These are phyloP conservation scores for Magallana nippona DNA, from an alignment of 2,888 invertebrate species.

Conservation along the genomic window DNA sequence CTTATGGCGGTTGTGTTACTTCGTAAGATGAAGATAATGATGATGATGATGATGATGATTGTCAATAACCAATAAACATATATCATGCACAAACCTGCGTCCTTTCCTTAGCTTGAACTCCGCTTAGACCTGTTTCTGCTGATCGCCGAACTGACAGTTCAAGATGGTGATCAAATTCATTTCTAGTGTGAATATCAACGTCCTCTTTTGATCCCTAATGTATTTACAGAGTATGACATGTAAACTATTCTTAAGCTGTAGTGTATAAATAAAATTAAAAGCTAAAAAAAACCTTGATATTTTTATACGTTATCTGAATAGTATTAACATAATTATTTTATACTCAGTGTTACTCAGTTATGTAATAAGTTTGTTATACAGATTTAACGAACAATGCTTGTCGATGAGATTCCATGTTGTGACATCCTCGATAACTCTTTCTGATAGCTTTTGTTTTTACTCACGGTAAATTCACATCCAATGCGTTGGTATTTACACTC, in stretches of 20 bases:
- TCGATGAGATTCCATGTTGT: too few species aligned
- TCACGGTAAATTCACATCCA: constrained; percentile 35
- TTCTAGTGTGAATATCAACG: not conserved
- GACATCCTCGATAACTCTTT: not conserved
- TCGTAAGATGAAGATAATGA: too few species aligned
- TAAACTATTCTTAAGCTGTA: too few species aligned
- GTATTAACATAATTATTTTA: too few species aligned
- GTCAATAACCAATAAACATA: not conserved
- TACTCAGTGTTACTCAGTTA: too few species aligned
- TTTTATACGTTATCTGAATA: too few species aligned
- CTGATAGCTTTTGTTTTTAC: not conserved
- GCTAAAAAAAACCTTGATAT: too few species aligned
- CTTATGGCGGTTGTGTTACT: too few species aligned
- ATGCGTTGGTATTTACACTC: constrained; percentile 27
- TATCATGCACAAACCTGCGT: not conserved
- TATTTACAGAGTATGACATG: not conserved
- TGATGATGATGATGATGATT: not conserved
- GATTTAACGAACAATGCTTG: too few species aligned
- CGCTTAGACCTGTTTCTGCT: not conserved
- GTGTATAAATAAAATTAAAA: too few species aligned
- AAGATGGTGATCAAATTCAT: not conserved
- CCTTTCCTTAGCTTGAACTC: not conserved
- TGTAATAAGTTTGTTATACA: too few species aligned
- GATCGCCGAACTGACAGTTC: not conserved
- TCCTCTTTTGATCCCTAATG: not conserved